Percentiles rank a stretch among this genome's conserved stretches.
These are phyloP conservation scores for Hyperoplus lanceolatus DNA, from an alignment of 2,797 vertebrate genomes.

Conservation along the genomic window DNA sequence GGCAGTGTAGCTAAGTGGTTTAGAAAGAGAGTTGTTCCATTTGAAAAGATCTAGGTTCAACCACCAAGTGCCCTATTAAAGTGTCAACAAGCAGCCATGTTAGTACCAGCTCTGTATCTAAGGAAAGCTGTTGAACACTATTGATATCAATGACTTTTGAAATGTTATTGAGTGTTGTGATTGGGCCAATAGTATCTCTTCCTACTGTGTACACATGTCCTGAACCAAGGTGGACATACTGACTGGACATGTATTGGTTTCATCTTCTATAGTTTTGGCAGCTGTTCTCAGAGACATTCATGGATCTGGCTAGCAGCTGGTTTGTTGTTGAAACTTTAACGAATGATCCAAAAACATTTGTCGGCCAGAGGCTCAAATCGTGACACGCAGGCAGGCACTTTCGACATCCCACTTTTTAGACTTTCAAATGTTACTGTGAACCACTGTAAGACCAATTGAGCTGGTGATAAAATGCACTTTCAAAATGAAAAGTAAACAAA, in stretches of 20 bases:
- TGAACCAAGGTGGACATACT: not conserved
- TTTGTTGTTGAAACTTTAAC: conserved; percentile 43
- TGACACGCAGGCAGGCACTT: conserved; percentile 30
- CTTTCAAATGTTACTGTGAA: not conserved
- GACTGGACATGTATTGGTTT: conserved; percentile 12
- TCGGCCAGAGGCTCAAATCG: conserved; percentile 22
- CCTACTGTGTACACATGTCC: not conserved
- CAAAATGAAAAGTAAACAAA: not conserved
- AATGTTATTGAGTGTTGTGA: not conserved
- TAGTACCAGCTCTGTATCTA: not conserved
- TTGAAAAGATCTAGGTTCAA: conserved; percentile 3
- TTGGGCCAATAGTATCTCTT: not conserved
- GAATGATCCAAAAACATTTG: conserved; percentile 34
- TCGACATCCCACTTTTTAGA: not conserved
- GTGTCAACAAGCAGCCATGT: not conserved
- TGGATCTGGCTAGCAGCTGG: conserved; percentile 67
- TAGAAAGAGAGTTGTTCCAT: conserved; percentile 6
- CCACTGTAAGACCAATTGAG: not conserved
- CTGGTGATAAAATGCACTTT: not conserved
- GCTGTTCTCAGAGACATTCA: conserved; percentile 24
- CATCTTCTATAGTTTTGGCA: conserved; percentile 47
- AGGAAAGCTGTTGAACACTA: not conserved
- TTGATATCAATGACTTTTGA: not conserved
- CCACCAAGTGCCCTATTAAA: conserved; percentile 2
- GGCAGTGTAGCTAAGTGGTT: conserved; percentile 1